These are phyloP conservation scores for Turritopsis dohrnii DNA, from an alignment of 30 jellyfish, hydroid and myxozoan species.

Conservation along the genomic window DNA sequence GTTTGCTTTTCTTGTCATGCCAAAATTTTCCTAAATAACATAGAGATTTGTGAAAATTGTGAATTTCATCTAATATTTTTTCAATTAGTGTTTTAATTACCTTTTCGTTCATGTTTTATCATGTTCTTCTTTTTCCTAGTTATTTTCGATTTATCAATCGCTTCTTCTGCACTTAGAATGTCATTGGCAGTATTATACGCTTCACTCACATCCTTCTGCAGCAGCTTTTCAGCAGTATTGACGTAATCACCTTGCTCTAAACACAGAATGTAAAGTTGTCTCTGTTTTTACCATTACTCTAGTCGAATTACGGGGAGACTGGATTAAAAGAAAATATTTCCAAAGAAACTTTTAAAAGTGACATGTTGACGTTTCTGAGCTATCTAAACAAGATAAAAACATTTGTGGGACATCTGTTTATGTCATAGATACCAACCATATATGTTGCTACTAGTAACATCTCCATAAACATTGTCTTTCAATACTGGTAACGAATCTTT, in stretches of 20 bases:
- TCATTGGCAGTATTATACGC: slow-evolving; percentile 27
- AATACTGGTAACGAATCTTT: neutral
- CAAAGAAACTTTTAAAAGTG: no score
- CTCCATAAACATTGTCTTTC: slow-evolving; percentile 8
- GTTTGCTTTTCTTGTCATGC: neutral
- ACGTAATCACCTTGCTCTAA: slow-evolving; percentile 23
- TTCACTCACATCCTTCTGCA: slow-evolving; percentile 15
- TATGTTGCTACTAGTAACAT: neutral
- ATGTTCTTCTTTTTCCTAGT: neutral
- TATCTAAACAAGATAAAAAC: no score
- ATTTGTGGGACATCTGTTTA: no score
- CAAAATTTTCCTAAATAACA: neutral
- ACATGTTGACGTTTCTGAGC: no score
- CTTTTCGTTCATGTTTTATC: neutral
- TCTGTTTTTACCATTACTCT: neutral
- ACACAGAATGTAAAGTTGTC: neutral
- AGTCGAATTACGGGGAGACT: neutral
- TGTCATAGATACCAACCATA: neutral
- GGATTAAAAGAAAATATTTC: no score
- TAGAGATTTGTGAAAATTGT: neutral
- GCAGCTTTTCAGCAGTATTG: slow-evolving; percentile 14
- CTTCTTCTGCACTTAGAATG: slow-evolving; percentile 19
- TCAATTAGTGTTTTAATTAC: neutral
- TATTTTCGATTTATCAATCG: neutral
- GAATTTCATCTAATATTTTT: neutral